These are phyloP conservation scores for Dufourea novaeangliae DNA, from an alignment of 1,140 invertebrate species.

Conservation along the genomic window DNA sequence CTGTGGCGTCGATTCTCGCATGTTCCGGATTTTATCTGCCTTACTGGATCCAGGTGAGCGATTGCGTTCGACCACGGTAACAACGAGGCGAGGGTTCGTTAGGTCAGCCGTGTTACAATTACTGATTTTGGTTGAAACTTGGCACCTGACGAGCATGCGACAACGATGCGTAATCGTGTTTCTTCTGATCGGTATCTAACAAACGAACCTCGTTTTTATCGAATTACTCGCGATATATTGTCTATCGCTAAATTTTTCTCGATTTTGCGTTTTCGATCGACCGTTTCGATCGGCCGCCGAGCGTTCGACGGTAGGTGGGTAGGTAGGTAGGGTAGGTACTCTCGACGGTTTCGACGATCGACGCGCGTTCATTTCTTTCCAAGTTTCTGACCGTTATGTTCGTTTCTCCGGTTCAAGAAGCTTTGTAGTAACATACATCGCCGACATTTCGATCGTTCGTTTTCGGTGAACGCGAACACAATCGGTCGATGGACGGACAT, in stretches of 20 bases:
- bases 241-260: background rate
- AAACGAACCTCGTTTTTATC: background rate
- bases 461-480: background rate
- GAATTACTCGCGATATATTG: background rate
- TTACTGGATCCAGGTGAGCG: conserved; percentile 86
- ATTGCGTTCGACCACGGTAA: background rate
- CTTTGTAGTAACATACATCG: no score
- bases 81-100: no score
- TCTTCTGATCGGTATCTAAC: background rate
- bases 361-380: background rate
- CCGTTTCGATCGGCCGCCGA: no score
- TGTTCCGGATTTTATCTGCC: conserved; percentile 87
- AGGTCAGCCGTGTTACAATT: background rate
- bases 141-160: background rate
- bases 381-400: no score
- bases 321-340: no score
- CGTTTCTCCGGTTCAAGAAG: no score
- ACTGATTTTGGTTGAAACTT: background rate
- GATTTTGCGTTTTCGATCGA: background rate
- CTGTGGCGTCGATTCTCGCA: conserved; percentile 84
- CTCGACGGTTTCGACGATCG: no score
- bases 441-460: no score
- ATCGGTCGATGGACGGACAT: background rate
- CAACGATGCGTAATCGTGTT: background rate
- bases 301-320: background rate